Percentiles rank a stretch among this genome's conserved stretches.
phyloP scores from a whole-genome alignment of 2,888 invertebrate species.

The Platycheirus rosarum region DNA sequence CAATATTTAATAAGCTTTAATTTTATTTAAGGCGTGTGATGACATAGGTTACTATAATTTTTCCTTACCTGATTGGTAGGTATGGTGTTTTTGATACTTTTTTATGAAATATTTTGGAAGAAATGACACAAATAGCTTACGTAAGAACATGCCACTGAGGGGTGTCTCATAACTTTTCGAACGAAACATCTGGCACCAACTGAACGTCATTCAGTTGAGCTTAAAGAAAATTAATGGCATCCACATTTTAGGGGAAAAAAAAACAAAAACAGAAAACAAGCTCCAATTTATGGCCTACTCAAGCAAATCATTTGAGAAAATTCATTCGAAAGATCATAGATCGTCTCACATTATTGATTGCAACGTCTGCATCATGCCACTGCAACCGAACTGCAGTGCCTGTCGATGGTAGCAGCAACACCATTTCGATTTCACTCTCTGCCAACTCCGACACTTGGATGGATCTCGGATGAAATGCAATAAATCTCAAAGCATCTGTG shows the following conservation, averaged over 20 bases:
- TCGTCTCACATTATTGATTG: constrained; percentile 68
- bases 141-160: too few species aligned
- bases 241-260: constrained; percentile 11
- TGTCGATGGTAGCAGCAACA: constrained; percentile 12
- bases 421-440: constrained; percentile 60
- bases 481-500: constrained; percentile 68
- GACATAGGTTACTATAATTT: too few species aligned
- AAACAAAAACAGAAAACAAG: constrained; percentile 4
- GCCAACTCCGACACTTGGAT: constrained; percentile 37
- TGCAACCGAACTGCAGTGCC: constrained; percentile 13
- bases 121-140: too few species aligned
- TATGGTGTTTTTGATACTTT: too few species aligned
- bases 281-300: constrained; percentile 18
- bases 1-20: too few species aligned
- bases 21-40: too few species aligned
- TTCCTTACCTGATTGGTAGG: too few species aligned
- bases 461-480: constrained; percentile 57
- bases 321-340: constrained; percentile 66
- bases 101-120: too few species aligned
- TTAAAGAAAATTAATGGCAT: constrained; percentile 33
- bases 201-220: too few species aligned
- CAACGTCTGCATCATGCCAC: constrained; percentile 47
- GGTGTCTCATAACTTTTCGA: too few species aligned
- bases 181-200: too few species aligned
- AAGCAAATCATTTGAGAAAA: constrained; percentile 59